phyloP scores from a whole-genome alignment of 2,888 invertebrate genomes.

The Drosophila nr. perissopoda region DNA sequence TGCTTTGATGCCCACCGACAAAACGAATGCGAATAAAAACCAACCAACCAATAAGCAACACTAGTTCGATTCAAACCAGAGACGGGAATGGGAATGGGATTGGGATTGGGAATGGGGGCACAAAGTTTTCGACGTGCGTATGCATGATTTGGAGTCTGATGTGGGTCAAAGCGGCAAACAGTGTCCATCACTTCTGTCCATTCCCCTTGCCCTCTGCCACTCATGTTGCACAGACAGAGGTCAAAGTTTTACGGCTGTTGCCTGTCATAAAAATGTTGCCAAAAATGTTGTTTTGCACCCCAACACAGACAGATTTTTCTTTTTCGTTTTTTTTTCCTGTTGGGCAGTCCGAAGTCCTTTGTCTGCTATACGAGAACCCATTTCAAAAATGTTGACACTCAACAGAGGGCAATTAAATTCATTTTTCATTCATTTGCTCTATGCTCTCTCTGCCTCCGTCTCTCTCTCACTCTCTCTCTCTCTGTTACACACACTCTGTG shows the following conservation, averaged over 20 bases:
- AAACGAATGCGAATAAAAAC: constrained; percentile 27
- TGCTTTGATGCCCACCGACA: constrained; percentile 61
- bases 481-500: neutral
- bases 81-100: neutral
- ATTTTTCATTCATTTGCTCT: constrained; percentile 73
- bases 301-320: constrained; percentile 26
- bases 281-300: constrained; percentile 48
- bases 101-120: constrained; percentile 1
- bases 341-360: constrained; percentile 19
- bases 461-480: neutral
- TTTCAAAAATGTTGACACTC: constrained; percentile 79
- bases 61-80: constrained; percentile 25
- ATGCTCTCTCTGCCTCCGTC: neutral
- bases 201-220: neutral
- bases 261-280: constrained; percentile 78
- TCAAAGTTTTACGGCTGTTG: constrained; percentile 78
- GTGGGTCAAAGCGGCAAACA: constrained; percentile 66
- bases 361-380: constrained; percentile 64
- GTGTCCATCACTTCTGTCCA: neutral
- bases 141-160: constrained; percentile 64
- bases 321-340: constrained; percentile 40
- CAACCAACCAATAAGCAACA: constrained; percentile 24
- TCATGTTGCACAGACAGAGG: constrained; percentile 49
- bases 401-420: constrained; percentile 80
- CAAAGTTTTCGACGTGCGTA: constrained; percentile 54